Percentiles rank a stretch among this genome's conserved stretches.
phyloP scores from a whole-genome alignment of 2,888 invertebrate species.

The Erpobdella octoculata region DNA sequence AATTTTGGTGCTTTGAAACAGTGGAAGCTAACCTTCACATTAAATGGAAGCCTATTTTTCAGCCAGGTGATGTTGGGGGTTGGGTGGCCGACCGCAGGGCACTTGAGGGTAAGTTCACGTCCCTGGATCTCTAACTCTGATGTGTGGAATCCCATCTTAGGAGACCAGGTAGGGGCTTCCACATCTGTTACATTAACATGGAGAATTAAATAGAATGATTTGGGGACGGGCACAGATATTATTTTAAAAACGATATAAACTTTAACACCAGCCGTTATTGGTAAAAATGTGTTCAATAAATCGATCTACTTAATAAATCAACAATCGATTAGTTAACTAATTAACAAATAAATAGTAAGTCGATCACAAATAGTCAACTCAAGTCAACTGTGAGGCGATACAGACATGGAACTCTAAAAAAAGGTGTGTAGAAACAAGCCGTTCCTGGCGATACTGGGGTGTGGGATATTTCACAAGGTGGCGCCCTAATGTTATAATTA shows the following conservation, averaged over 20 bases:
- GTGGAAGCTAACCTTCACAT: conserved; percentile 3
- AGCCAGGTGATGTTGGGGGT: conserved; percentile 19
- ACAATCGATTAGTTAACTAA: neutral
- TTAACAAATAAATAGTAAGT: neutral
- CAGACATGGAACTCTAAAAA: no score
- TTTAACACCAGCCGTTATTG: no score
- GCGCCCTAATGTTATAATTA: no score
- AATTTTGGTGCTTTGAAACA: neutral
- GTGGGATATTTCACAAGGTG: no score
- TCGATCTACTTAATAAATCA: neutral
- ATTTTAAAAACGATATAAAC: no score
- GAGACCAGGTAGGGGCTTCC: conserved; percentile 11
- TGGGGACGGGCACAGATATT: no score
- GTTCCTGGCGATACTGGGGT: no score
- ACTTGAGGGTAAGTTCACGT: conserved; percentile 2
- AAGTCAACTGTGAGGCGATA: no score
- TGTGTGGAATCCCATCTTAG: neutral
- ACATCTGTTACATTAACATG: neutral
- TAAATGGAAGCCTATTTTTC: neutral
- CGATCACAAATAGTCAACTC: neutral
- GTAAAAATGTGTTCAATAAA: no score
- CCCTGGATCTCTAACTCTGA: conserved; percentile 5
- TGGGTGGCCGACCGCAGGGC: conserved; percentile 9
- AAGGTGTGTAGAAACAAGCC: no score
- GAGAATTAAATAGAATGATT: no score